These are phyloP conservation scores for Megamerina dolium DNA, from an alignment of 2,888 invertebrate genomes.

Conservation along the genomic window DNA sequence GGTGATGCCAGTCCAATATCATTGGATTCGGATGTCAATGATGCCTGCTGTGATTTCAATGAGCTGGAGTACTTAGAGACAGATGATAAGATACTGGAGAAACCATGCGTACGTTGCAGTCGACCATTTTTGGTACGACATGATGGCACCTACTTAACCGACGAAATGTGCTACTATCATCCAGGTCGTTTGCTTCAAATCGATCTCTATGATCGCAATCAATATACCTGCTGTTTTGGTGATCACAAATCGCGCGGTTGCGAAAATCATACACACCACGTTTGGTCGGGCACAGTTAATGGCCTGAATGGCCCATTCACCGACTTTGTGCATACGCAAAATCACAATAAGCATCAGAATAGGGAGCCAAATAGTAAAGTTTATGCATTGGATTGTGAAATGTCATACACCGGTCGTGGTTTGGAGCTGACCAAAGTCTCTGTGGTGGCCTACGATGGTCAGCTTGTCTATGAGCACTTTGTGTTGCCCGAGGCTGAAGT, in stretches of 20 bases:
- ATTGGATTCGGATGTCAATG: conserved; percentile 41
- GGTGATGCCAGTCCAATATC: conserved; percentile 52
- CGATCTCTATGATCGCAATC: conserved; percentile 30
- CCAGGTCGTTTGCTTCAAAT: conserved; percentile 72
- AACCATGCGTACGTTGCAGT: conserved; percentile 67
- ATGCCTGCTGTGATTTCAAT: conserved; percentile 38
- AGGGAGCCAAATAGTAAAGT: conserved; percentile 41
- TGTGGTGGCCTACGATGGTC: conserved; percentile 68
- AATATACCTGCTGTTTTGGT: conserved; percentile 61
- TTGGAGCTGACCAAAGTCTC: conserved; percentile 84
- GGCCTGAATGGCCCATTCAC: conserved; percentile 70
- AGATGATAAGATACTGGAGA: conserved; percentile 46
- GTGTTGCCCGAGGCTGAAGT: conserved; percentile 78
- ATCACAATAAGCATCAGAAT: not conserved
- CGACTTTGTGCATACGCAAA: conserved; percentile 58
- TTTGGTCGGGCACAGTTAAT: conserved; percentile 66
- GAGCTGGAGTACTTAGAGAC: conserved; percentile 39
- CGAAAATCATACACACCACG: conserved; percentile 60
- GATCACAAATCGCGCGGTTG: conserved; percentile 57
- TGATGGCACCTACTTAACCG: conserved; percentile 64
- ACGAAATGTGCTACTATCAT: conserved; percentile 79
- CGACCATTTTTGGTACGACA: conserved; percentile 64
- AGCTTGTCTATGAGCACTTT: conserved; percentile 73
- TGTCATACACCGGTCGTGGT: conserved; percentile 87
- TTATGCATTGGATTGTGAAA: conserved; percentile 92